A percentile compares a stretch with the other conserved stretches of the same genome.
phyloP scores from a whole-genome alignment of 1,140 invertebrate species.

The Hypothenemus hampei region DNA sequence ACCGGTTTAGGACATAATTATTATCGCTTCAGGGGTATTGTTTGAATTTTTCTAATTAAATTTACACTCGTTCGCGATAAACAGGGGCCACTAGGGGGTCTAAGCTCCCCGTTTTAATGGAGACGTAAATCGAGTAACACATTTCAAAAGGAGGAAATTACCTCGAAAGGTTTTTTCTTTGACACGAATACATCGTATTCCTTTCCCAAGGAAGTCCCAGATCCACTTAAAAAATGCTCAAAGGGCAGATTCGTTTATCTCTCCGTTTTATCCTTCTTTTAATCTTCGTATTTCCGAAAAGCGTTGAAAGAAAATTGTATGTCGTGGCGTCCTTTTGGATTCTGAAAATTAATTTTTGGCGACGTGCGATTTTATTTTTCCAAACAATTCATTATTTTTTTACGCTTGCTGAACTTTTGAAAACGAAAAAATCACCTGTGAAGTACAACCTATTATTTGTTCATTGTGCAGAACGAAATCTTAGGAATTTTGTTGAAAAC shows the following conservation, averaged over 20 bases:
- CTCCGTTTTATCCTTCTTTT: constrained; percentile 17
- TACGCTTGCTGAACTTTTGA: too few relatives aligned
- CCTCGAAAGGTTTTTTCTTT: constrained; percentile 11
- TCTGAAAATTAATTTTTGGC: neutral
- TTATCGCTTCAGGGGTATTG: too few relatives aligned
- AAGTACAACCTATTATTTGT: too few relatives aligned
- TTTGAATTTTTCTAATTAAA: too few relatives aligned
- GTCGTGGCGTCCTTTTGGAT: neutral
- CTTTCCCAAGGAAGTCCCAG: constrained; percentile 13
- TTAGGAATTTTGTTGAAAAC: too few relatives aligned
- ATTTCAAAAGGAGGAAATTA: constrained; percentile 12
- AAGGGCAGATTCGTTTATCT: constrained; percentile 18
- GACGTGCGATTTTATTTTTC: too few relatives aligned
- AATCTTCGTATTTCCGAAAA: constrained; percentile 14
- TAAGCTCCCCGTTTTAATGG: neutral
- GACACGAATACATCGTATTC: constrained; percentile 18
- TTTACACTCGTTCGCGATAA: too few relatives aligned
- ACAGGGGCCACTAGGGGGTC: too few relatives aligned
- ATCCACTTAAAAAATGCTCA: constrained; percentile 22
- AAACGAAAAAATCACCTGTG: too few relatives aligned
- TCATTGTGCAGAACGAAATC: too few relatives aligned
- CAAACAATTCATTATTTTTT: too few relatives aligned
- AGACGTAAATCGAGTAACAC: constrained; percentile 12
- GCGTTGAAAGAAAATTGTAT: neutral
- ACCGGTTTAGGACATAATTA: too few relatives aligned